A percentile compares a stretch with the other conserved stretches of the same genome.
Conservation (phyloP, 2,888 invertebrate species). For the Notodonta ziczac region DNA sequence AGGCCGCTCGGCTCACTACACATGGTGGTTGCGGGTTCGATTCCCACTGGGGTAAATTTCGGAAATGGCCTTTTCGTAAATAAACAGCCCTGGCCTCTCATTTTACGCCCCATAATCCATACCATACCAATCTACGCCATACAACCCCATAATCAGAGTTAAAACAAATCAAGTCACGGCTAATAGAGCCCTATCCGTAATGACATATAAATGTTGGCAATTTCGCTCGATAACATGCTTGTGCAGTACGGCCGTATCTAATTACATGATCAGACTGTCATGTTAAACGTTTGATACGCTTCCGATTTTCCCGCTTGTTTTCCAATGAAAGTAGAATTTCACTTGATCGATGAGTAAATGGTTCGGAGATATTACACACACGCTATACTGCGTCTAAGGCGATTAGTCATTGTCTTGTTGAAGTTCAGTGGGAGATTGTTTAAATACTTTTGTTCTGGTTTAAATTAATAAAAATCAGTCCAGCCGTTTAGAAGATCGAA, state of each 20-base stretch:
- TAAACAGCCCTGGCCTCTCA: too few species aligned
- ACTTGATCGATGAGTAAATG: slow-evolving; percentile 47
- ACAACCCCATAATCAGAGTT: slow-evolving; percentile 4
- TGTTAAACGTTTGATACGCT: slow-evolving; percentile 50
- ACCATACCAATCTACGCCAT: too few species aligned
- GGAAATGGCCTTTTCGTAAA: too few species aligned
- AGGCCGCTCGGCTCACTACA: too few species aligned
- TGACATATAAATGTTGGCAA: slow-evolving; percentile 27
- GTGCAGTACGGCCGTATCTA: neutral
- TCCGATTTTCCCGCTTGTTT: slow-evolving; percentile 66
- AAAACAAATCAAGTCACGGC: slow-evolving; percentile 4
- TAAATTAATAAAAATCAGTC: too few species aligned
- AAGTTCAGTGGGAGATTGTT: too few species aligned
- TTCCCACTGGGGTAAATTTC: too few species aligned
- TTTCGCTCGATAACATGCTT: slow-evolving; percentile 19
- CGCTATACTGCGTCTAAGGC: neutral
- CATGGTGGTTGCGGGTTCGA: too few species aligned
- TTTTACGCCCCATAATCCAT: too few species aligned
- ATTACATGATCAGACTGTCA: neutral
- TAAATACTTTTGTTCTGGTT: too few species aligned
- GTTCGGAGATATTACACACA: slow-evolving; percentile 3
- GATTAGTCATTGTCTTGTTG: neutral
- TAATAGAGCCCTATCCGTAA: slow-evolving; percentile 11
- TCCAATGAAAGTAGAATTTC: slow-evolving; percentile 70
- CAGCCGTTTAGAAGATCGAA: too few species aligned